phyloP scores from a whole-genome alignment of 2,888 invertebrate genomes.

The Pachycephus smyrnensis region DNA sequence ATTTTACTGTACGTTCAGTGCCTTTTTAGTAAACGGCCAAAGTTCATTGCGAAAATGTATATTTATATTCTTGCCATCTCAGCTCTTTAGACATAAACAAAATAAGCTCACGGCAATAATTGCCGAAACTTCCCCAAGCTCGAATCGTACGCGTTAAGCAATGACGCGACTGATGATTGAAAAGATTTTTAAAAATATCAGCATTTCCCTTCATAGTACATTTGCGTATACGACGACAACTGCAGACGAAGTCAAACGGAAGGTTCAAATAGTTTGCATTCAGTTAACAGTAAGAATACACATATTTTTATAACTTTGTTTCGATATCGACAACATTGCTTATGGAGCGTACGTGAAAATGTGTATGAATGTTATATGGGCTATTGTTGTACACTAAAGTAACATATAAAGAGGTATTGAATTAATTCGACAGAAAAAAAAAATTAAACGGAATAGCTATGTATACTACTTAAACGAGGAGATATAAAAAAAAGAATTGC shows the following conservation, averaged over 20 bases:
- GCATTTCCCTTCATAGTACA: background rate
- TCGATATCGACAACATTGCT: slow-evolving; percentile 47
- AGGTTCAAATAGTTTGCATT: slow-evolving; percentile 7
- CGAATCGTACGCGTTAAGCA: background rate
- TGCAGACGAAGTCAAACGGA: background rate
- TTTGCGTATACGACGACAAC: background rate
- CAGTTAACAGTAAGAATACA: slow-evolving; percentile 30
- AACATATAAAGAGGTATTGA: slow-evolving; percentile 15
- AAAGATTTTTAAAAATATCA: background rate
- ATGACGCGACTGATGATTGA: background rate
- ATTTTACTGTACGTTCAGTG: slow-evolving; percentile 54
- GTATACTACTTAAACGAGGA: slow-evolving; percentile 39
- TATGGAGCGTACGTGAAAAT: slow-evolving; percentile 26
- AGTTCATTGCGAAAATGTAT: slow-evolving; percentile 27
- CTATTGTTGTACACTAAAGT: slow-evolving; percentile 33
- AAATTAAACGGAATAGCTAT: slow-evolving; percentile 28
- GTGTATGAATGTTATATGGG: slow-evolving; percentile 44
- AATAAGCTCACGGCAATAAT: background rate
- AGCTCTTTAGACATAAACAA: background rate
- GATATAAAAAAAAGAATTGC: slow-evolving; percentile 34
- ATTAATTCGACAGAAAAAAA: slow-evolving; percentile 11
- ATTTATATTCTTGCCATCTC: slow-evolving; percentile 30
- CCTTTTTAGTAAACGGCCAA: slow-evolving; percentile 47
- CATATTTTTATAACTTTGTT: slow-evolving; percentile 61
- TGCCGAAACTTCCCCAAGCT: background rate